Evolutionary conservation across 2,113 vertebrate genomes (phyloP).

Genomic region (Martes martes): DNA sequence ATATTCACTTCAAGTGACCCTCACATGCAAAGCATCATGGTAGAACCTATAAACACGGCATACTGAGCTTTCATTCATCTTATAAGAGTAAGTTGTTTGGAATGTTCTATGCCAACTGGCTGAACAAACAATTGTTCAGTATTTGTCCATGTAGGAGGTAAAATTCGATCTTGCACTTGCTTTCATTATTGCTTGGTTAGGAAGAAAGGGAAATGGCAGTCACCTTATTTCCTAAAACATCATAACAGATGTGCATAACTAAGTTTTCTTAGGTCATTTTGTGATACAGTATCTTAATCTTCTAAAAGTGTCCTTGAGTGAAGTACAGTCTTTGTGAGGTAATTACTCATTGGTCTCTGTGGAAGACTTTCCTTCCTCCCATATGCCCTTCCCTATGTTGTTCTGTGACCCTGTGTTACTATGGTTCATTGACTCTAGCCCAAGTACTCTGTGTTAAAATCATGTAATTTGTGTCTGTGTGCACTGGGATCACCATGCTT

Average conservation of each 20-base stretch:
- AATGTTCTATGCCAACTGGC: neutral
- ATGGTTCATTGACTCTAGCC: neutral
- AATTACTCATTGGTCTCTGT: neutral
- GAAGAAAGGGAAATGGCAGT: neutral
- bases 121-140: neutral
- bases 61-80: neutral
- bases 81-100: neutral
- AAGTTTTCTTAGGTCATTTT: neutral
- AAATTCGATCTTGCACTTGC: neutral
- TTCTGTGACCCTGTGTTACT: neutral
- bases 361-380: neutral
- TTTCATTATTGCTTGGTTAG: neutral
- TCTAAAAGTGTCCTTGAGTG: neutral
- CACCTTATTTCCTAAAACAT: neutral
- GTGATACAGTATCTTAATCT: neutral
- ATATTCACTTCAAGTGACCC: neutral
- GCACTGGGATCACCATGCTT: neutral
- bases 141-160: neutral
- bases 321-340: neutral
- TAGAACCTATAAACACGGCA: neutral
- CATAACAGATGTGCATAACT: neutral
- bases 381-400: neutral
- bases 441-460: neutral
- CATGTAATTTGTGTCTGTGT: neutral
- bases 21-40: neutral